Evolutionary conservation across 2,113 vertebrate species (phyloP).

Genomic region (Ariopsis seemanni): DNA sequence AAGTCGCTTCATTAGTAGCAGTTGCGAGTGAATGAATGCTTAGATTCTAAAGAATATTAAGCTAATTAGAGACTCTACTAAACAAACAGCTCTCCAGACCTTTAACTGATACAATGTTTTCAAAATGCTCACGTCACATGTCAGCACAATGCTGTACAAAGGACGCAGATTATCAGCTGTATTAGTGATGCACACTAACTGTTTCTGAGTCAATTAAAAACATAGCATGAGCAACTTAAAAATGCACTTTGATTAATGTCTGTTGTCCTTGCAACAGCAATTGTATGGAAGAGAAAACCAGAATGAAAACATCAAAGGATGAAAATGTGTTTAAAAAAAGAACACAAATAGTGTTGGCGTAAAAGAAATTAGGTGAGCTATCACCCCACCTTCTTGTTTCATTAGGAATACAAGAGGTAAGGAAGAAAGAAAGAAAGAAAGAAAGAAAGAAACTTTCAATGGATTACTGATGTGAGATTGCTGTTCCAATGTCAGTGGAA

Average conservation of each 20-base stretch:
- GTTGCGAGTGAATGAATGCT: constrained; percentile 24
- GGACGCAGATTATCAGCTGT: constrained; percentile 46
- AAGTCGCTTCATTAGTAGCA: constrained; percentile 31
- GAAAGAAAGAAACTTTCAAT: constrained; percentile 45
- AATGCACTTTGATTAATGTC: constrained; percentile 39
- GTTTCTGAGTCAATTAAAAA: constrained; percentile 49
- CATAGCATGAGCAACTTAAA: constrained; percentile 3
- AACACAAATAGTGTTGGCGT: background rate
- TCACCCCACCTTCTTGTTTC: background rate
- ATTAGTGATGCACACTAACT: constrained; percentile 60
- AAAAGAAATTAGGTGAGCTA: constrained; percentile 11
- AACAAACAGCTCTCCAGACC: constrained; percentile 38
- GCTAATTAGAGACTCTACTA: constrained; percentile 21
- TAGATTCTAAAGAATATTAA: constrained; percentile 32
- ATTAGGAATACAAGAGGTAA: background rate
- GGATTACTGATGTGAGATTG: constrained; percentile 59
- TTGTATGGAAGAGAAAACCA: background rate
- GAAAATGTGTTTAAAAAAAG: background rate
- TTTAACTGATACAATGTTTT: constrained; percentile 36
- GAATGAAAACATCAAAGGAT: background rate
- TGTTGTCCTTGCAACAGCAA: background rate
- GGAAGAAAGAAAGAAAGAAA: too few relatives aligned
- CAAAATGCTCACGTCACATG: constrained; percentile 35
- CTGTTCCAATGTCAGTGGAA: constrained; percentile 61
- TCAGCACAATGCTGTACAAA: constrained; percentile 52